Conservation (phyloP, 2,888 invertebrate species). For the Mesorhabditis spiculigera region DNA sequence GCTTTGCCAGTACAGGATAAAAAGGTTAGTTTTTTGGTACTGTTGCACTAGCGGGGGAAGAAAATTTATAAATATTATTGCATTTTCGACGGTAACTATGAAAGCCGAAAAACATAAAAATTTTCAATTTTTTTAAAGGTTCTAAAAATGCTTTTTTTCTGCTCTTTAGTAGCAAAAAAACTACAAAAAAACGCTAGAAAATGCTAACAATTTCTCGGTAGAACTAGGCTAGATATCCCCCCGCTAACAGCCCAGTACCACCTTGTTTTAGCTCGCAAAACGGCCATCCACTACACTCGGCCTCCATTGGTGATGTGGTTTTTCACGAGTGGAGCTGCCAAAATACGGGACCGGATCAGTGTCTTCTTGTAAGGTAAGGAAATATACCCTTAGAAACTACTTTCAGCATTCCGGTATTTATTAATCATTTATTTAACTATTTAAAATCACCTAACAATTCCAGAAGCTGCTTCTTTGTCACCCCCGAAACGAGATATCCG, state of each 20-base stretch:
- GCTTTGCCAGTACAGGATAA: not conserved
- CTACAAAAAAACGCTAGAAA: no score
- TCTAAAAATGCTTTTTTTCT: no score
- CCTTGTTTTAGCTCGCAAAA: not conserved
- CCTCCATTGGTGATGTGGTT: conserved; percentile 32
- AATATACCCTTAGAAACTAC: not conserved
- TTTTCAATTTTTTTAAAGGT: no score
- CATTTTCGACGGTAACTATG: no score
- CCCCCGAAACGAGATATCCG: conserved; percentile 31
- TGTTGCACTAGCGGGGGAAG: not conserved
- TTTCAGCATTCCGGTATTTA: no score
- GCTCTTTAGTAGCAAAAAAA: no score
- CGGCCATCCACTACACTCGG: conserved; percentile 20
- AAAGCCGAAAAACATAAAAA: no score
- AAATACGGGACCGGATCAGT: conserved; percentile 7
- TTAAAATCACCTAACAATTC: conserved; percentile 26
- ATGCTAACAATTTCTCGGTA: no score
- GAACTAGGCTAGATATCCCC: no score
- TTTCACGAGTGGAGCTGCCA: conserved; percentile 46
- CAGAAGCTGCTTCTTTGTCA: conserved; percentile 34
- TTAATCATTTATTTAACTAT: not conserved
- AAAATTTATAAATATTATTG: no score
- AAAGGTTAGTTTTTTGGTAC: conserved; percentile 5
- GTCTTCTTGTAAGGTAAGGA: conserved; percentile 5
- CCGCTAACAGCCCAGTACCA: not conserved